Base-by-base conservation (phyloP, 2,797 vertebrate genomes). In the Loris lydekkerianus region DNA sequence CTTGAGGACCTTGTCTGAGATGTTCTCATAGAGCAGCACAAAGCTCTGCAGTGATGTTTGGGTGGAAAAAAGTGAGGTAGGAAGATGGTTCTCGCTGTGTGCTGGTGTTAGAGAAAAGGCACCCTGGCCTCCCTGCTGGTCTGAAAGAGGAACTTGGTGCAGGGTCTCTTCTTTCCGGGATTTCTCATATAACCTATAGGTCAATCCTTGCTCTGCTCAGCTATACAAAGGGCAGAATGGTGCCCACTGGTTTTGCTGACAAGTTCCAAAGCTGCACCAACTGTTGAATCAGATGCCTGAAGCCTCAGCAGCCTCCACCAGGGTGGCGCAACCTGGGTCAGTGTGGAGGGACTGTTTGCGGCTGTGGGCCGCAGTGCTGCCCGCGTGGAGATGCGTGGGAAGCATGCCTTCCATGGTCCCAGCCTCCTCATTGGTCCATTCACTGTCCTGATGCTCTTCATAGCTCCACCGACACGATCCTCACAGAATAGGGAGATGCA, bases 401-500 rank as follows among this genome's bases (percentile, higher is more conserved):
- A 53, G 1, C 20, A 6, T 43, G 10, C 58, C n/a, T 53, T 31
- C 14, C 4, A 0, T 4, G 20, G 27, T 25, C 27, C 46, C 81
- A 4, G 1, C 7, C 7, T 7, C 17, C 4, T 67, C 67, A 21
- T 31, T 10, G 11, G 34, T 29, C 23, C 46, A 9, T 49, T 53
- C 60, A 29, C 31, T 31, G 25, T 61, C 63, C 1, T 27, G 23
- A 73, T 20, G 29, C 14, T 56, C 23, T 43, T 60, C 25, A 8
- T 10, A n/a, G 6, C 9, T 27, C 43, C n/a, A 18, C 49, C 14
- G 31, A 18, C 0, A 0, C 11, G 31, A 15, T 65, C 7, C 5
- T 31, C 1, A 3, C 10, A 49, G 21, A 15, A 37, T 7, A 37
- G 25, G 37, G n/a, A 20, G 0, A 37, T n/a, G 17, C 4, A 53